Evolutionary conservation across 2,888 invertebrate genomes (phyloP).

Genomic region (Lasioglossum pauxillum): DNA sequence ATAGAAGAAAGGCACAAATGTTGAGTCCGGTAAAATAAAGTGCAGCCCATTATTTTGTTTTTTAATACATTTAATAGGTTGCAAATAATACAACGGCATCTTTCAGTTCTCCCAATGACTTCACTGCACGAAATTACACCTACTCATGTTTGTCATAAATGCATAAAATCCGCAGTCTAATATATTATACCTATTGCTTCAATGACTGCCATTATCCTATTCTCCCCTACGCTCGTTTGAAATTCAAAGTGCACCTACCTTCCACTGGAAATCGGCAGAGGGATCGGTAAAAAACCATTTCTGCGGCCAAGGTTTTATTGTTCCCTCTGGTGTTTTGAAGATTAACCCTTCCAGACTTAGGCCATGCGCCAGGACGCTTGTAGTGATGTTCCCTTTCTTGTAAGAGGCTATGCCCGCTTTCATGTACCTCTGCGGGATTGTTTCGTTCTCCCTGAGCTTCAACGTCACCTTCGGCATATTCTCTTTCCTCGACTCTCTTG

Average conservation of each 20-base stretch:
- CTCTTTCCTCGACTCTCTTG: slow-evolving; percentile 44
- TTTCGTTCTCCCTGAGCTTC: slow-evolving; percentile 78
- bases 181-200: not conserved
- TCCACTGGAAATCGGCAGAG: slow-evolving; percentile 89
- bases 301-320: slow-evolving; percentile 86
- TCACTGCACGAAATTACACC: too few species aligned
- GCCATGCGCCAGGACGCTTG: slow-evolving; percentile 77
- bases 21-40: too few species aligned
- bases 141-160: too few species aligned
- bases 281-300: slow-evolving; percentile 89
- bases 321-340: slow-evolving; percentile 79
- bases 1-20: too few species aligned
- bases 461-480: slow-evolving; percentile 77
- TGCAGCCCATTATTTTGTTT: too few species aligned
- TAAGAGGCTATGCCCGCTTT: slow-evolving; percentile 79
- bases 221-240: not conserved
- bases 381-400: slow-evolving; percentile 80
- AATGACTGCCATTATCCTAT: not conserved
- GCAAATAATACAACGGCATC: too few species aligned
- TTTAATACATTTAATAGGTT: too few species aligned
- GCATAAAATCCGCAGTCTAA: too few species aligned
- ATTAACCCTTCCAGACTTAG: slow-evolving; percentile 79
- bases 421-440: slow-evolving; percentile 79
- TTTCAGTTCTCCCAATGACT: too few species aligned
- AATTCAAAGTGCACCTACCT: slow-evolving; percentile 79